These are phyloP conservation scores for Pyrrhura leucotis DNA, from an alignment of 2,797 vertebrate species.

Conservation along the genomic window DNA sequence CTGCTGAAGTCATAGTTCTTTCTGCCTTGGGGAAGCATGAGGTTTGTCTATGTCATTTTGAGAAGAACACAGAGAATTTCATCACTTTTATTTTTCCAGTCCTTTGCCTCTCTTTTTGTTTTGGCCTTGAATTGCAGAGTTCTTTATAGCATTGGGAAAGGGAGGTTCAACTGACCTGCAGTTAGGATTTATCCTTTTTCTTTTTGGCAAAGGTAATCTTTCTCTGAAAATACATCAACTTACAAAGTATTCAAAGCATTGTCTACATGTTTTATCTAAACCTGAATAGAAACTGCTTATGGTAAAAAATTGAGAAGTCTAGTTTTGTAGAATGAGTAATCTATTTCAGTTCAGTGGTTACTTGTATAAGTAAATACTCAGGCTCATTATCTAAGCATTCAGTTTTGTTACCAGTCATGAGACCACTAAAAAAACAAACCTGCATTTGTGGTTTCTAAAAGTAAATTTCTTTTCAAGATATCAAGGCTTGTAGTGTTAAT, in stretches of 20 bases:
- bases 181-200: background rate
- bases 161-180: background rate
- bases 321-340: slow-evolving; percentile 30
- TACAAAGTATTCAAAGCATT: background rate
- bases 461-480: background rate
- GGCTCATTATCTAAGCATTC: slow-evolving; percentile 3
- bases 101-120: background rate
- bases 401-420: slow-evolving; percentile 24
- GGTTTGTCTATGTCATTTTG: background rate
- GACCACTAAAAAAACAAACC: slow-evolving; percentile 2
- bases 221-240: background rate
- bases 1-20: background rate
- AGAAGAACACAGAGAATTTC: background rate
- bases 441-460: slow-evolving; percentile 31
- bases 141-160: background rate
- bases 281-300: background rate
- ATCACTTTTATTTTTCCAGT: background rate
- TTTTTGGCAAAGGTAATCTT: background rate
- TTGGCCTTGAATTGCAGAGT: background rate
- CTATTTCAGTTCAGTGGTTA: slow-evolving; percentile 6
- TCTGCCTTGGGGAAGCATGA: background rate
- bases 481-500: slow-evolving; percentile 21
- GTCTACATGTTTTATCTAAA: background rate
- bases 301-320: background rate
- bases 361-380: background rate